These are phyloP conservation scores for Cephalopterus ornatus DNA, from an alignment of 2,113 vertebrate species.

Conservation along the genomic window DNA sequence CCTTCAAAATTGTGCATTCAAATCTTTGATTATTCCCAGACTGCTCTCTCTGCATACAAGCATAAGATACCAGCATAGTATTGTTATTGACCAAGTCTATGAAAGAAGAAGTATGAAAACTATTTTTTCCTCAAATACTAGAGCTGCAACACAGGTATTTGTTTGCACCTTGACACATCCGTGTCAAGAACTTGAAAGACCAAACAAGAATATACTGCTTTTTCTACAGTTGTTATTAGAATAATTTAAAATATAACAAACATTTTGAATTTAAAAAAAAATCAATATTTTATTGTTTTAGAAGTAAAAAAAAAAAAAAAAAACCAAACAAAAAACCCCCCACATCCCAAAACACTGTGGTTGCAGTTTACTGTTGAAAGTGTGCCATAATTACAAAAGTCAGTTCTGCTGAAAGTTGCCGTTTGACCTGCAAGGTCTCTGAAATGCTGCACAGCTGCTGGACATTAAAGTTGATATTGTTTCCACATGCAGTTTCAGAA, in stretches of 20 bases:
- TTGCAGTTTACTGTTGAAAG: constrained; percentile 14
- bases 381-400: constrained; percentile 44
- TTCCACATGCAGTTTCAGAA: constrained; percentile 67
- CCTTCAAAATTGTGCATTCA: neutral
- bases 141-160: neutral
- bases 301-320: neutral
- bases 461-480: constrained; percentile 53
- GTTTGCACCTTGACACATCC: neutral
- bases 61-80: neutral
- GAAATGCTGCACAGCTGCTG: constrained; percentile 58
- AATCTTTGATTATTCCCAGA: neutral
- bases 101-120: neutral
- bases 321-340: neutral
- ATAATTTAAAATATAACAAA: neutral
- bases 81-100: neutral
- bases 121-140: neutral
- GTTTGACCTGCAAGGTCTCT: constrained; percentile 51
- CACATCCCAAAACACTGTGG: neutral
- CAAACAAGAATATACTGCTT: neutral
- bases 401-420: constrained; percentile 37
- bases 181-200: neutral
- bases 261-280: neutral
- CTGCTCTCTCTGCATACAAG: neutral
- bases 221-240: neutral
- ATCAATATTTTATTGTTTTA: neutral